A percentile compares a stretch with the other conserved stretches of the same genome.
Conservation (phyloP, 2,888 invertebrate species). For the Epistrophe eligans region DNA sequence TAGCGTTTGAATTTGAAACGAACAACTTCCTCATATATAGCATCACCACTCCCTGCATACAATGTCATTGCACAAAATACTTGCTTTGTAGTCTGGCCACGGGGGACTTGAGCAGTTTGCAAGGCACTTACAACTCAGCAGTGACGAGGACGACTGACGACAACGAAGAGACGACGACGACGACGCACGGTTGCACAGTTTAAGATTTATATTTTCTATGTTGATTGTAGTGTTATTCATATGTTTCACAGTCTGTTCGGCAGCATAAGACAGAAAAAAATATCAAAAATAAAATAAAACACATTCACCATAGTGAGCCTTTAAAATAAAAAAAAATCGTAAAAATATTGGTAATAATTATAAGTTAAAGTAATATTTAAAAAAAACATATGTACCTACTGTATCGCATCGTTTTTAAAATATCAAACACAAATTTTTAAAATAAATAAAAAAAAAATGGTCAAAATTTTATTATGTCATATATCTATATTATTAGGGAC, state of each 20-base stretch:
- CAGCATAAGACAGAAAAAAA: not conserved
- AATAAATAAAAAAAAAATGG: too few relatives aligned
- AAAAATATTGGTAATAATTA: too few relatives aligned
- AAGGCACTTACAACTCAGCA: constrained; percentile 37
- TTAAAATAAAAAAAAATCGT: too few relatives aligned
- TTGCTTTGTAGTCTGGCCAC: constrained; percentile 23
- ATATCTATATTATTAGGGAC: too few relatives aligned
- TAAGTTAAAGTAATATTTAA: too few relatives aligned
- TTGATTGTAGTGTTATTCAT: constrained; percentile 17
- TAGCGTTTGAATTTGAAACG: constrained; percentile 20
- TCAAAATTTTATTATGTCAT: too few relatives aligned
- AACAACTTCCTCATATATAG: constrained; percentile 9
- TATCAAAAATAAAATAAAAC: too few relatives aligned
- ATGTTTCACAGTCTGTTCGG: constrained; percentile 3
- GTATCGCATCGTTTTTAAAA: too few relatives aligned
- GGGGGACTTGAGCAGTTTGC: constrained; percentile 29
- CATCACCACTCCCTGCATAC: constrained; percentile 25
- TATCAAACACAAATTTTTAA: too few relatives aligned
- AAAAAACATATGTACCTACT: too few relatives aligned
- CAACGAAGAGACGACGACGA: too few relatives aligned
- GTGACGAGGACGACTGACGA: constrained; percentile 1
- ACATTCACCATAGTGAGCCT: too few relatives aligned
- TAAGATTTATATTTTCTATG: constrained; percentile 19
- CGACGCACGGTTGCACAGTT: not conserved
- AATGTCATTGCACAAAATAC: constrained; percentile 23